A percentile compares a stretch with the other conserved stretches of the same genome.
Conservation (phyloP, 1,140 invertebrate species). For the Battus philenor region DNA sequence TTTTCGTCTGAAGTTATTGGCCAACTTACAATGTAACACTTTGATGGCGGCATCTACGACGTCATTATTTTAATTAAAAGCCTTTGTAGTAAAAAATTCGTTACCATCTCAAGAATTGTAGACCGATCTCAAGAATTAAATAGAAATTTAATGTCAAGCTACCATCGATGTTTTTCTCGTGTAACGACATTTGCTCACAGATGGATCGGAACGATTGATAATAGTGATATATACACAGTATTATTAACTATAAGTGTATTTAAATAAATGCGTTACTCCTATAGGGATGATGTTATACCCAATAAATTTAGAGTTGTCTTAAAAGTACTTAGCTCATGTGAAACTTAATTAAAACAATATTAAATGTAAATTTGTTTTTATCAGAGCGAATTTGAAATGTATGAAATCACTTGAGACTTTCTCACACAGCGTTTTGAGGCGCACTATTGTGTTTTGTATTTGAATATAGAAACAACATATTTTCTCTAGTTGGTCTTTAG, state of each 20-base stretch:
- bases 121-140: too few species aligned
- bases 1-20: too few species aligned
- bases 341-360: slow-evolving; percentile 46
- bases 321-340: slow-evolving; percentile 45
- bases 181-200: too few species aligned
- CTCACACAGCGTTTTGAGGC: slow-evolving; percentile 58
- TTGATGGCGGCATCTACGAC: too few species aligned
- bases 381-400: slow-evolving; percentile 57
- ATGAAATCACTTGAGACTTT: slow-evolving; percentile 62
- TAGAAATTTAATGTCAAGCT: too few species aligned
- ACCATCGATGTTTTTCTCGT: too few species aligned
- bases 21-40: too few species aligned
- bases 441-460: slow-evolving; percentile 24
- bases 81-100: too few species aligned
- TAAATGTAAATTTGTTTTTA: slow-evolving; percentile 47
- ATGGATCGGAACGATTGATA: too few species aligned
- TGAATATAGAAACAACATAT: too few species aligned
- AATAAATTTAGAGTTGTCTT: slow-evolving; percentile 71
- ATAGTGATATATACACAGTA: slow-evolving; percentile 4
- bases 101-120: too few species aligned
- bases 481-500: slow-evolving; percentile 70
- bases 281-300: slow-evolving; percentile 49
- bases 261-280: slow-evolving; percentile 37
- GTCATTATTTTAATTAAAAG: too few species aligned
- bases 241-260: background rate